phyloP scores from a whole-genome alignment of 2,888 invertebrate species.

The Rotaria magnacalcarata region DNA sequence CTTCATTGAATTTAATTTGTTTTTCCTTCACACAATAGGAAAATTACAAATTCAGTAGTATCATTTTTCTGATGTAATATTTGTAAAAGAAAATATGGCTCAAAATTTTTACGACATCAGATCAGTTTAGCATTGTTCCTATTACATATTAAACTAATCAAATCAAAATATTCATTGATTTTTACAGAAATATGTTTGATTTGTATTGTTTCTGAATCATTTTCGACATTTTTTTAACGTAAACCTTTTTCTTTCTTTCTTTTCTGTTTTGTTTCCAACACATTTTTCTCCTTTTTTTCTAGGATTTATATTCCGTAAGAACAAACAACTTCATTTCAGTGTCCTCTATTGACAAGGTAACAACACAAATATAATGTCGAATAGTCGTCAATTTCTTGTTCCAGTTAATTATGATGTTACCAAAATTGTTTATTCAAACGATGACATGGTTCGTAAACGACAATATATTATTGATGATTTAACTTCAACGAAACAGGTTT shows the following conservation, averaged over 20 bases:
- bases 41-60: too few relatives aligned
- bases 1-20: too few relatives aligned
- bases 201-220: too few relatives aligned
- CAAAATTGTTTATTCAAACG: not conserved
- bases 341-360: not conserved
- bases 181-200: not conserved
- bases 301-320: not conserved
- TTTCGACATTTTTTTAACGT: not conserved
- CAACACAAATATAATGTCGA: not conserved
- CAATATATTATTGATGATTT: not conserved
- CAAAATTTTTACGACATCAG: too few relatives aligned
- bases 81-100: too few relatives aligned
- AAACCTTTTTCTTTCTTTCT: not conserved
- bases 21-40: too few relatives aligned
- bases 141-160: not conserved
- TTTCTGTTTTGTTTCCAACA: not conserved
- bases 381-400: not conserved
- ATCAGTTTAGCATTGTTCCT: too few relatives aligned
- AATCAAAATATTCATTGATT: not conserved
- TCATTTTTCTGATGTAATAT: too few relatives aligned
- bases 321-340: not conserved
- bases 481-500: not conserved
- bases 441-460: not conserved
- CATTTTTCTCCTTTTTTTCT: not conserved
- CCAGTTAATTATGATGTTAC: conserved; percentile 1